Conservation (phyloP, 1,140 invertebrate genomes). For the Tetramorium simillimum region DNA sequence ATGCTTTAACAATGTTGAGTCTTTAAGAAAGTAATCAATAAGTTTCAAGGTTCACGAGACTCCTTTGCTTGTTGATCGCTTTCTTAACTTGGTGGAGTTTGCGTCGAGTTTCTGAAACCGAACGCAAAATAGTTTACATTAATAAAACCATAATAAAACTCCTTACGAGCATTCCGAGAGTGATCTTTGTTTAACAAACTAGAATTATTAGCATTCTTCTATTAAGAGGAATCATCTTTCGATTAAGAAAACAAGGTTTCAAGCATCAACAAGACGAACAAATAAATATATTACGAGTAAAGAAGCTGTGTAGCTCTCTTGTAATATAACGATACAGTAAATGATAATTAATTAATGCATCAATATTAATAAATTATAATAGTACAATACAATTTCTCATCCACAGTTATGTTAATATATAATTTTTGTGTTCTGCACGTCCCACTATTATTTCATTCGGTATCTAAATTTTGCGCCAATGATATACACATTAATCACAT, state of each 20-base stretch:
- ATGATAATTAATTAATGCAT: conserved; percentile 12
- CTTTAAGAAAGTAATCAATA: conserved; percentile 59
- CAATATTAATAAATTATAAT: background rate
- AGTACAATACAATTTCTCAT: background rate
- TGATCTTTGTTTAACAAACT: conserved; percentile 20
- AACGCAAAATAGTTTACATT: conserved; percentile 39
- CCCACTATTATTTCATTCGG: background rate
- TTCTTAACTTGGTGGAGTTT: conserved; percentile 47
- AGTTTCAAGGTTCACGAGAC: conserved; percentile 51
- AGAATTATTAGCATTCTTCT: conserved; percentile 28
- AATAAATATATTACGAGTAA: background rate
- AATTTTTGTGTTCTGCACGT: background rate
- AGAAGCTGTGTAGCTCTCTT: background rate
- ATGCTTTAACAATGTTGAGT: conserved; percentile 34
- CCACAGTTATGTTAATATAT: background rate
- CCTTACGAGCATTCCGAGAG: conserved; percentile 17
- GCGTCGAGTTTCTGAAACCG: conserved; percentile 29
- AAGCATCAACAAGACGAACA: background rate
- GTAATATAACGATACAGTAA: background rate
- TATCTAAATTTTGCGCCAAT: background rate
- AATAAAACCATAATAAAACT: conserved; percentile 55
- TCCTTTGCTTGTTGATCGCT: conserved; percentile 50
- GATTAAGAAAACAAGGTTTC: background rate
- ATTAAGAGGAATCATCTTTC: background rate
- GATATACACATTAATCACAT: background rate